phyloP scores from a whole-genome alignment of 2,113 vertebrate genomes.

The Xiphophorus couchianus region DNA sequence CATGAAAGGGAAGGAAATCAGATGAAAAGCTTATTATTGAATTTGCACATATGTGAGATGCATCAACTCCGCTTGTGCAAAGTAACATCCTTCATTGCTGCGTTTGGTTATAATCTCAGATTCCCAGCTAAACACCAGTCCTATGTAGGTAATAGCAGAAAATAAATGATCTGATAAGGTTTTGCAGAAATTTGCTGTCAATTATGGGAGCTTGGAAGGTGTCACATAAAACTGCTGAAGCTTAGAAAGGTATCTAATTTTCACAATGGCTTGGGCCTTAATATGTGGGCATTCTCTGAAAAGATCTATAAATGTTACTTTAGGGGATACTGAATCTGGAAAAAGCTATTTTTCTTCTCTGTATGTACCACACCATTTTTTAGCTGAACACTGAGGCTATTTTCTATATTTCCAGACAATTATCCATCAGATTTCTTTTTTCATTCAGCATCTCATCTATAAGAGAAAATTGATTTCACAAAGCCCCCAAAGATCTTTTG shows the following conservation, averaged over 20 bases:
- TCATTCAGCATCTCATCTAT: constrained; percentile 43
- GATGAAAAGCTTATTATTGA: constrained; percentile 56
- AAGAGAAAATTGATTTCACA: constrained; percentile 62
- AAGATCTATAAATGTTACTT: constrained; percentile 11
- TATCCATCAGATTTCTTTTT: constrained; percentile 37
- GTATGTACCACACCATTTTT: constrained; percentile 2
- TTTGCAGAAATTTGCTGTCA: constrained; percentile 24
- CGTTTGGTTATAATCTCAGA: constrained; percentile 37
- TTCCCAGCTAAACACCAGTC: constrained; percentile 37
- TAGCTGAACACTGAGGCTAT: constrained; percentile 6
- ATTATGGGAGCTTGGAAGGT: background rate
- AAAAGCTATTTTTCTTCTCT: background rate
- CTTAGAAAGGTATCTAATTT: background rate
- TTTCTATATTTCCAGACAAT: constrained; percentile 32
- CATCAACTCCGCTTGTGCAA: constrained; percentile 67
- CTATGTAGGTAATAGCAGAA: background rate
- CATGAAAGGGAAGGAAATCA: constrained; percentile 40
- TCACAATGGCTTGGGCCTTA: constrained; percentile 5
- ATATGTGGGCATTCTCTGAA: constrained; percentile 10
- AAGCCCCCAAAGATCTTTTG: constrained; percentile 43
- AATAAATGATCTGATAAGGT: constrained; percentile 1
- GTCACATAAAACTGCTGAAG: too few species aligned
- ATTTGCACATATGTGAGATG: constrained; percentile 41
- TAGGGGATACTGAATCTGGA: background rate
- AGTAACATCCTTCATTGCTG: constrained; percentile 79